Percentiles rank a stretch among this genome's conserved stretches.
These are phyloP conservation scores for Melipona beecheii DNA, from an alignment of 2,888 invertebrate genomes.

Conservation along the genomic window DNA sequence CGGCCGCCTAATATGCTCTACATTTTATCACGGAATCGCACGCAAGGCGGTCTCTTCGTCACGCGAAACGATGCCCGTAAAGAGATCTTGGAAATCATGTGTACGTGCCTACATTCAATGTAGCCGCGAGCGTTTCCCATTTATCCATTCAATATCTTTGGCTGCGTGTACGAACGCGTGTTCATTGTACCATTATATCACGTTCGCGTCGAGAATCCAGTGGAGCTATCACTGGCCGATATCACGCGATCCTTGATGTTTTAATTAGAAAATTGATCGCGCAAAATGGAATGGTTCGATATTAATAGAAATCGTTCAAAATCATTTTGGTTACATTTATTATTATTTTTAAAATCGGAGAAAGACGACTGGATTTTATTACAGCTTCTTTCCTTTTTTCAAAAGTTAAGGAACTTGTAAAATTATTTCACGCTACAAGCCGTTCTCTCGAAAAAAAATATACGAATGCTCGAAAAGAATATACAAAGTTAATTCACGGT, in stretches of 20 bases:
- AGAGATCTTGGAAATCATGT: slow-evolving; percentile 46
- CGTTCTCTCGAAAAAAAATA: no score
- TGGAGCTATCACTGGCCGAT: slow-evolving; percentile 10
- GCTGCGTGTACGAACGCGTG: slow-evolving; percentile 19
- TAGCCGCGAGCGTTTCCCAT: slow-evolving; percentile 29
- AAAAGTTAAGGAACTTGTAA: neutral
- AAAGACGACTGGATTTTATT: no score
- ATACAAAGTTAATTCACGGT: neutral
- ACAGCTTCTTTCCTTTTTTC: no score
- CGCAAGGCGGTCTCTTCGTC: slow-evolving; percentile 40
- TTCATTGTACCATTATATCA: slow-evolving; percentile 9
- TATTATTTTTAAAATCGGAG: neutral
- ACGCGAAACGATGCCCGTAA: slow-evolving; percentile 51
- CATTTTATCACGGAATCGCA: slow-evolving; percentile 34
- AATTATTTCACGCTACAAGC: neutral
- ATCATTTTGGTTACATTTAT: neutral
- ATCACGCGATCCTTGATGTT: slow-evolving; percentile 37
- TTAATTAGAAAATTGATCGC: slow-evolving; percentile 18
- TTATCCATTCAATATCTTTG: slow-evolving; percentile 37
- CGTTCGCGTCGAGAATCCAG: slow-evolving; percentile 1
- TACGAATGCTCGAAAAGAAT: neutral
- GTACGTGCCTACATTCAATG: neutral
- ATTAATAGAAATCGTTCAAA: neutral
- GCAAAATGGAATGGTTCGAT: neutral
- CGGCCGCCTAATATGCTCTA: slow-evolving; percentile 22